A percentile compares a stretch with the other conserved stretches of the same genome.
Conservation (phyloP, 2,113 vertebrate genomes). For the Siniperca chuatsi region DNA sequence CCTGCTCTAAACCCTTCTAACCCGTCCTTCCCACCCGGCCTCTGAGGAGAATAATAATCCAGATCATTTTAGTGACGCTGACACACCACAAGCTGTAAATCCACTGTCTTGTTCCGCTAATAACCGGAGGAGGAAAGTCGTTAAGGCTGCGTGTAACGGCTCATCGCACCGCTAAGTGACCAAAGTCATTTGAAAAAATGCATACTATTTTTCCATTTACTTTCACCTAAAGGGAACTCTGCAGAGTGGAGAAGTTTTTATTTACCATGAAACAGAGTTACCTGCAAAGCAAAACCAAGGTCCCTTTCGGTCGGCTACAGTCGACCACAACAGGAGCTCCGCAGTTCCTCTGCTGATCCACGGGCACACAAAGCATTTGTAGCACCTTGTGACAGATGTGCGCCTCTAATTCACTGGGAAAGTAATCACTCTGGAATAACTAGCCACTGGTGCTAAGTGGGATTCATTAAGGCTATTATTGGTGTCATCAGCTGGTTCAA, state of each 20-base stretch:
- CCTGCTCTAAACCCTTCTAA: not conserved
- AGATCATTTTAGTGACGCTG: slow-evolving; percentile 37
- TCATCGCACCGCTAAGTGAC: slow-evolving; percentile 54
- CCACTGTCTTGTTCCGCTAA: slow-evolving; percentile 35
- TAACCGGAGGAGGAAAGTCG: slow-evolving; percentile 45
- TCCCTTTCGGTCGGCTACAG: not conserved
- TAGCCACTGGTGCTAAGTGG: slow-evolving; percentile 58
- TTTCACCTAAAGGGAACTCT: slow-evolving; percentile 18
- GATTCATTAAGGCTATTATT: slow-evolving; percentile 57
- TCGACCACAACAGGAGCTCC: not conserved
- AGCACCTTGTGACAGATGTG: slow-evolving; percentile 53
- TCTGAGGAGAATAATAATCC: slow-evolving; percentile 24
- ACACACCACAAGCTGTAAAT: slow-evolving; percentile 48
- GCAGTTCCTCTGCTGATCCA: not conserved
- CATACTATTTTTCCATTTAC: slow-evolving; percentile 27
- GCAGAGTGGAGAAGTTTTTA: not conserved
- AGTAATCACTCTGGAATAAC: slow-evolving; percentile 50
- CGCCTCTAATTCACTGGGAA: slow-evolving; percentile 29
- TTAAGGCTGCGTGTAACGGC: slow-evolving; percentile 27
- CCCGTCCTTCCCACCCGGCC: not conserved
- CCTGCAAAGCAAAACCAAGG: not conserved
- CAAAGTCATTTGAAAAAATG: slow-evolving; percentile 49
- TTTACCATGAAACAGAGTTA: not conserved
- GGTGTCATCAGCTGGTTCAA: slow-evolving; percentile 45
- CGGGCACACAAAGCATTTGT: slow-evolving; percentile 6